Evolutionary conservation across 2,113 vertebrate species (phyloP).

Genomic region (Nothocercus julius): DNA sequence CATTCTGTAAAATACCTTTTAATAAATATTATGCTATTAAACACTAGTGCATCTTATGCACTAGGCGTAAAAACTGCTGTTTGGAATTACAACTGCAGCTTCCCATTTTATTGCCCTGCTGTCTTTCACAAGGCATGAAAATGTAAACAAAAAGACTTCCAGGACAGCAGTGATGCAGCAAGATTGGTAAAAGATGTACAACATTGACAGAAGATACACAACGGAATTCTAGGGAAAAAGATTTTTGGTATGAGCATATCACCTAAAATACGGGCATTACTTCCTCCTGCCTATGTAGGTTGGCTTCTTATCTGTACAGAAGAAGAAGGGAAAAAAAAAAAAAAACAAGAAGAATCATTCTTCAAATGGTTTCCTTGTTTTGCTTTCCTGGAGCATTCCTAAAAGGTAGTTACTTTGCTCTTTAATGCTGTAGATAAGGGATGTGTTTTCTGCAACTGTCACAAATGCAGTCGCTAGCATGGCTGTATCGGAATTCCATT

Average conservation of each 20-base stretch:
- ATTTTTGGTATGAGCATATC: background rate
- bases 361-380: background rate
- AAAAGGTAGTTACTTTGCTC: background rate
- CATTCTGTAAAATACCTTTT: background rate
- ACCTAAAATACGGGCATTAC: background rate
- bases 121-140: background rate
- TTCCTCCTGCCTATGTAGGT: background rate
- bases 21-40: background rate
- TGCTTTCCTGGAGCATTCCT: background rate
- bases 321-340: background rate
- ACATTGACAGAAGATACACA: background rate
- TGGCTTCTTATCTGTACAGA: background rate
- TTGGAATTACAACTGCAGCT: too few species aligned
- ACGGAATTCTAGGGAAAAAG: background rate
- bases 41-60: rapidly evolving
- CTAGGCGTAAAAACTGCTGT: too few species aligned
- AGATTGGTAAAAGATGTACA: background rate
- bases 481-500: background rate
- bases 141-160: background rate
- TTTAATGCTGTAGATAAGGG: background rate
- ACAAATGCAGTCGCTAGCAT: background rate
- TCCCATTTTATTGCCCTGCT: background rate
- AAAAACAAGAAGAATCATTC: background rate
- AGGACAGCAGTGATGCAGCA: background rate
- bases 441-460: background rate